Evolutionary conservation across 1,140 invertebrate species (phyloP).

Genomic region (Stegodyphus mimosarum): DNA sequence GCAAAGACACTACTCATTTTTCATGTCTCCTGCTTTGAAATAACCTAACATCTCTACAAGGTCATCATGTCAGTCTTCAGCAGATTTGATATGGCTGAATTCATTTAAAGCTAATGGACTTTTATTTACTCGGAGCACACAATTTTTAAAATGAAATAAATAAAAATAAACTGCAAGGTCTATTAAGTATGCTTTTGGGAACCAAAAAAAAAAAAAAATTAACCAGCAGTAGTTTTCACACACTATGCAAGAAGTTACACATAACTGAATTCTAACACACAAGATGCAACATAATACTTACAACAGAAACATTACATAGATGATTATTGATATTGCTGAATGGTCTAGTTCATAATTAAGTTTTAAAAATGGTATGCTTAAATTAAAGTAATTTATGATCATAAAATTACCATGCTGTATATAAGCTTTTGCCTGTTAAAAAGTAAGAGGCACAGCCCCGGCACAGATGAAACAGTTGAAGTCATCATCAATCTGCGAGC

Average conservation of each 20-base stretch:
- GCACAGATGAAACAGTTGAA: conserved; percentile 71
- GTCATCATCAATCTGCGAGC: conserved; percentile 70
- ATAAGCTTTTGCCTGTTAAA: conserved; percentile 66
- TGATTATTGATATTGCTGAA: not conserved
- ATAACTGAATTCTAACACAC: not conserved
- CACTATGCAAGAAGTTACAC: not conserved
- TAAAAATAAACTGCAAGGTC: too few species aligned
- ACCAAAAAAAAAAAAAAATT: too few species aligned
- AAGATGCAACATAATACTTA: not conserved
- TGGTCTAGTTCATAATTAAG: not conserved
- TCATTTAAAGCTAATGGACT: too few species aligned
- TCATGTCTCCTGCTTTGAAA: too few species aligned
- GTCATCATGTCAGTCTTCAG: too few species aligned
- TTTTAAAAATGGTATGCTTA: not conserved
- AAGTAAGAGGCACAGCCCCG: conserved; percentile 71
- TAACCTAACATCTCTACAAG: too few species aligned
- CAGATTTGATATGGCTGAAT: too few species aligned
- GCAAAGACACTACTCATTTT: too few species aligned
- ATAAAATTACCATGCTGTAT: conserved; percentile 10
- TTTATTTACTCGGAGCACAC: too few species aligned
- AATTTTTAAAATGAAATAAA: too few species aligned
- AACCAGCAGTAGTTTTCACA: too few species aligned
- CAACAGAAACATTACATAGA: not conserved
- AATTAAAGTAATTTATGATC: not conserved
- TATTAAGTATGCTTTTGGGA: too few species aligned